These are phyloP conservation scores for Dinocampus coccinellae DNA, from an alignment of 2,888 invertebrate species.

Conservation along the genomic window DNA sequence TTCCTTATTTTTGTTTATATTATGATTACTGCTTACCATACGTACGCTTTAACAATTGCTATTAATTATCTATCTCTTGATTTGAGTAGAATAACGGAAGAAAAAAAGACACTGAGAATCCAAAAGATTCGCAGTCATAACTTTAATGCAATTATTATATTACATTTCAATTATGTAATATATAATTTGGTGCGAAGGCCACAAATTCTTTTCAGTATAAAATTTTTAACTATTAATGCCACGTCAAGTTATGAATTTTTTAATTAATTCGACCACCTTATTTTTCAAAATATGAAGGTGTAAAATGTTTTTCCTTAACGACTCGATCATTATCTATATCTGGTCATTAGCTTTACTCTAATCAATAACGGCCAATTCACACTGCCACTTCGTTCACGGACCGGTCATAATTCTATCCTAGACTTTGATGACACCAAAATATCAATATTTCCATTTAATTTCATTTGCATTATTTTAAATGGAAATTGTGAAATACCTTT, in stretches of 20 bases:
- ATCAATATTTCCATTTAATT: too few relatives aligned
- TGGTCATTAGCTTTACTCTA: too few relatives aligned
- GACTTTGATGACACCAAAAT: too few relatives aligned
- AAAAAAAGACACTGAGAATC: constrained; percentile 19
- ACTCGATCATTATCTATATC: too few relatives aligned
- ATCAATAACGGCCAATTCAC: too few relatives aligned
- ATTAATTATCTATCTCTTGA: not conserved
- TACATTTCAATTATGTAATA: not conserved
- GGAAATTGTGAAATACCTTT: too few relatives aligned
- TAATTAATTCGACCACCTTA: too few relatives aligned
- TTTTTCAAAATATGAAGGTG: too few relatives aligned
- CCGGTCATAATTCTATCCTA: too few relatives aligned
- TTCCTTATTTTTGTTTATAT: not conserved
- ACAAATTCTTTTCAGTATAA: constrained; percentile 63
- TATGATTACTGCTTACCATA: not conserved
- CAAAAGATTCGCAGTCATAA: constrained; percentile 14
- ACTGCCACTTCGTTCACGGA: too few relatives aligned
- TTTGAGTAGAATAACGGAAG: not conserved
- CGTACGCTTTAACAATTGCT: constrained; percentile 1
- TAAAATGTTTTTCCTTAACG: too few relatives aligned
- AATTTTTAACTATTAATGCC: constrained; percentile 56
- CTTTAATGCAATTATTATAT: not conserved
- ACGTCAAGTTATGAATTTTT: constrained; percentile 28
- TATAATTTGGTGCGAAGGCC: constrained; percentile 59
- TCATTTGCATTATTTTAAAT: too few relatives aligned